Base-by-base conservation (phyloP, 2,113 vertebrate genomes). In the Prionailurus viverrinus region DNA sequence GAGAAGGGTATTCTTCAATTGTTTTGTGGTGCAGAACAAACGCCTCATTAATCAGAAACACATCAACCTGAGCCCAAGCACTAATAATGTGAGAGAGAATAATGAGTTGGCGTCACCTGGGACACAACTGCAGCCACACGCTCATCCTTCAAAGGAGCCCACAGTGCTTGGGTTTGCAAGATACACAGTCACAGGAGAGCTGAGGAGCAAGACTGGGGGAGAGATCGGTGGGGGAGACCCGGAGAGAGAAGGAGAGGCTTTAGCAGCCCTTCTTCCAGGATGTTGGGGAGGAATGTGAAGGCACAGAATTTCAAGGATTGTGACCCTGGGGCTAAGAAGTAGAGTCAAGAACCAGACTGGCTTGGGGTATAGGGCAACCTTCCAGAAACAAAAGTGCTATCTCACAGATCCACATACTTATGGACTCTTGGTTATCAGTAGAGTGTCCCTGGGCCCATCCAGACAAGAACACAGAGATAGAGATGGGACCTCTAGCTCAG, bases 21-120 rank as follows among this genome's bases (percentile, higher is more conserved):
- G 95, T 97, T 98, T 98, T 97, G 97, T 97, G 98, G 92, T 98
- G 98, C 98, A 98, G 98, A 98, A 98, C 96, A 98, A 98, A 98
- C 51, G 98, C 92, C 97, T 97, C 98, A 98, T 99, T 99, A 98
- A 98, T 99, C 97, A 98, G 97, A 98, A 98, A 94, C 69, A 23
- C 90, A 98, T 81, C 96, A 97, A 85, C 96, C 73, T 95, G 96
- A 98, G 94, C 82, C 0, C 55, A 87, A 97, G 97, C 96, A 93
- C 92, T 97, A 98, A 98, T 97, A 98, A 98, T 94, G 87, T 53
- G 68, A 95, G 92, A 58, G 84, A 96, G 25, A 97, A 61, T 93
- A 96, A 66, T 97, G 96, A 94, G 82, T 96, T 3, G 27, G 92
- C 71, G 88, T 98, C 96, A 89, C 68, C 89, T 66, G 95, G 96